A percentile compares a stretch with the other conserved stretches of the same genome.
Conservation (phyloP, 2,888 invertebrate genomes). For the Hermaeophaga mercurialis region DNA sequence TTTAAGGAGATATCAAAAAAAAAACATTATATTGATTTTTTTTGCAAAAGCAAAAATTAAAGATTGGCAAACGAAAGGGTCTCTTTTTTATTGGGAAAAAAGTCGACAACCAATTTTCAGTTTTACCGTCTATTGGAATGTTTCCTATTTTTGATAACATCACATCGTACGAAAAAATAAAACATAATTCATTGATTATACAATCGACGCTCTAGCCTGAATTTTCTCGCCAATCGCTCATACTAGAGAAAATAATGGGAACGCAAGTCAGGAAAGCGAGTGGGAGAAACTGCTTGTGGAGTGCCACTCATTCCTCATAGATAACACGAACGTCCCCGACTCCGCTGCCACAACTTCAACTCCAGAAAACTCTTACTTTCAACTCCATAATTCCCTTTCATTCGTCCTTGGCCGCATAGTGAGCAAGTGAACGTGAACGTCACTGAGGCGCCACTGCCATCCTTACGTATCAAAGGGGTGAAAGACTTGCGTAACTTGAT, state of each 20-base stretch:
- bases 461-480: constrained; percentile 14
- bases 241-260: not conserved
- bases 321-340: constrained; percentile 9
- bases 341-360: constrained; percentile 4
- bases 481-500: constrained; percentile 10
- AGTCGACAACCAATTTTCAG: too few relatives aligned
- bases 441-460: constrained; percentile 23
- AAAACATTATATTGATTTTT: too few relatives aligned
- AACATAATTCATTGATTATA: too few relatives aligned
- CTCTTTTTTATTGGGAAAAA: too few relatives aligned
- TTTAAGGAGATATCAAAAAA: too few relatives aligned
- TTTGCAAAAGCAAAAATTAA: too few relatives aligned
- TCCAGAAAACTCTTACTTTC: not conserved
- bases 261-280: constrained; percentile 1
- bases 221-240: not conserved
- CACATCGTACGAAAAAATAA: too few relatives aligned
- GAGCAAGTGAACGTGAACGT: constrained; percentile 17
- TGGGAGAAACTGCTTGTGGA: constrained; percentile 6
- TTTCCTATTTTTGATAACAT: too few relatives aligned
- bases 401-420: constrained; percentile 37
- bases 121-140: too few relatives aligned
- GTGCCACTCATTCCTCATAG: constrained; percentile 9
- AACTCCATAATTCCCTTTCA: constrained; percentile 11
- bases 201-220: too few relatives aligned
- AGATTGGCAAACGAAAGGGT: too few relatives aligned